These are phyloP conservation scores for Atractosteus spatula DNA, from an alignment of 2,113 vertebrate species.

Conservation along the genomic window DNA sequence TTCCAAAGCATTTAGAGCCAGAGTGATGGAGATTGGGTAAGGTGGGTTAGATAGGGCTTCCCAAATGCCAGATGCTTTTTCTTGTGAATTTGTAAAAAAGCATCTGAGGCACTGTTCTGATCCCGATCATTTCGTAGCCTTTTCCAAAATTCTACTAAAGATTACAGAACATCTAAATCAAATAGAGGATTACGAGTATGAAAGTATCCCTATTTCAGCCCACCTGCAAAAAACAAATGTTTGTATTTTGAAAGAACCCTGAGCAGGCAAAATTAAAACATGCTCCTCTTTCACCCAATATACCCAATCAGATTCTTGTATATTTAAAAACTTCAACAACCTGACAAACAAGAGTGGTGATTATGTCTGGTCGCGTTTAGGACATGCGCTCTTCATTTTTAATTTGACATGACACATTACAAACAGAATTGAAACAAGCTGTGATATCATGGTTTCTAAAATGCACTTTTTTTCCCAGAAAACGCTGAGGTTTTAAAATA, in stretches of 20 bases:
- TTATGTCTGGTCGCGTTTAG: slow-evolving; percentile 29
- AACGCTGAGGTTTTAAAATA: slow-evolving; percentile 17
- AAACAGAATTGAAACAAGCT: too few species aligned
- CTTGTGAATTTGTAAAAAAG: slow-evolving; percentile 16
- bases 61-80: neutral
- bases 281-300: slow-evolving; percentile 53
- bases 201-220: slow-evolving; percentile 63
- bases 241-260: slow-evolving; percentile 42
- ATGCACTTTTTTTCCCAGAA: too few species aligned
- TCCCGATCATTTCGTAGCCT: neutral
- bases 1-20: neutral
- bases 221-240: slow-evolving; percentile 47
- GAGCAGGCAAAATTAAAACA: slow-evolving; percentile 65
- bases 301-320: slow-evolving; percentile 54
- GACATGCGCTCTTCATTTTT: slow-evolving; percentile 34
- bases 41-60: slow-evolving; percentile 54
- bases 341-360: neutral
- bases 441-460: too few species aligned
- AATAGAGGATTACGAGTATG: too few species aligned
- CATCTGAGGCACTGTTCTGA: neutral
- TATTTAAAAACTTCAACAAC: slow-evolving; percentile 19
- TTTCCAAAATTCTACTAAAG: too few species aligned
- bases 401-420: too few species aligned
- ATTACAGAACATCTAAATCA: too few species aligned
- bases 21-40: slow-evolving; percentile 63